Percentiles rank a stretch among this genome's conserved stretches.
phyloP scores from a whole-genome alignment of 1,140 invertebrate genomes.

The Acromyrmex heyeri region DNA sequence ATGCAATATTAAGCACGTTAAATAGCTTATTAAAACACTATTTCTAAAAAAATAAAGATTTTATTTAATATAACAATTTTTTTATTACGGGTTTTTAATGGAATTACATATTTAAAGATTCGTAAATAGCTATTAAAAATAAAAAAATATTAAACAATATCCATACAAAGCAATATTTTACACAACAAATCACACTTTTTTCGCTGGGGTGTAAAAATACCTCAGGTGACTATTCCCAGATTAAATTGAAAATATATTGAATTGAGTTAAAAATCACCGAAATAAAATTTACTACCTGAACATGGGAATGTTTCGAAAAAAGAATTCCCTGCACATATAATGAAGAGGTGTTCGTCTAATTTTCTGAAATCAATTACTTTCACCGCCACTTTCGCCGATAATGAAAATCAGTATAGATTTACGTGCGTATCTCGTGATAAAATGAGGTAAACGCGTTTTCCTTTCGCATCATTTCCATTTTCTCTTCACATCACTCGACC shows the following conservation, averaged over 20 bases:
- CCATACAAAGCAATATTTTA: too few relatives aligned
- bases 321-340: background rate
- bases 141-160: too few relatives aligned
- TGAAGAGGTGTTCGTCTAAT: background rate
- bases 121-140: too few relatives aligned
- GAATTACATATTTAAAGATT: too few relatives aligned
- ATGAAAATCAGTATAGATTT: background rate
- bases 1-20: too few relatives aligned
- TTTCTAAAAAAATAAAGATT: too few relatives aligned
- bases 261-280: background rate
- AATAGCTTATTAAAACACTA: too few relatives aligned
- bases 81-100: too few relatives aligned
- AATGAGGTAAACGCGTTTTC: constrained; percentile 29
- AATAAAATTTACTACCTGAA: background rate
- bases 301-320: background rate
- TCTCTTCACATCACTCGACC: constrained; percentile 18
- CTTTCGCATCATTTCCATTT: constrained; percentile 28
- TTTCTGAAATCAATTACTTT: constrained; percentile 4
- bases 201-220: too few relatives aligned
- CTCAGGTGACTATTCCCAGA: too few relatives aligned
- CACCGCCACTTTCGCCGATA: background rate
- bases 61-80: too few relatives aligned
- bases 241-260: background rate
- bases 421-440: background rate
- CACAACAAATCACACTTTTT: too few relatives aligned